Evolutionary conservation across 1,140 invertebrate genomes (phyloP).

Genomic region (Antheraea pernyi): DNA sequence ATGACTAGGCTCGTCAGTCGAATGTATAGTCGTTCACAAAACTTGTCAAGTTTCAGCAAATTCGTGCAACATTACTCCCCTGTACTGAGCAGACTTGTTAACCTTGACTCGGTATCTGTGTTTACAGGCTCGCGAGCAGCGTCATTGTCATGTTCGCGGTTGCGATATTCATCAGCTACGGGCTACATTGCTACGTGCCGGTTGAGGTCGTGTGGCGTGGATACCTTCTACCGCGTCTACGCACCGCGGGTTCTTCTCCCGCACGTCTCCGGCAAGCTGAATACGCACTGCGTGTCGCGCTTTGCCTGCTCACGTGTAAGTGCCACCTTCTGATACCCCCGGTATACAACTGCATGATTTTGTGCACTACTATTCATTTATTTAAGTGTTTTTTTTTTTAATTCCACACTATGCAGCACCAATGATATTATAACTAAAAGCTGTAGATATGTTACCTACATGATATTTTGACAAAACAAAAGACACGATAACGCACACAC

Average conservation of each 20-base stretch:
- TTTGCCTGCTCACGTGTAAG: conserved; percentile 89
- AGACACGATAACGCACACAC: too few species aligned
- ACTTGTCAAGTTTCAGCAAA: too few species aligned
- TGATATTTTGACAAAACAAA: too few species aligned
- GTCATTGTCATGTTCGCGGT: conserved; percentile 92
- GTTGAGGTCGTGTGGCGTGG: conserved; percentile 93
- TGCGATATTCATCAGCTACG: conserved; percentile 94
- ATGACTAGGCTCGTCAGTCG: too few species aligned
- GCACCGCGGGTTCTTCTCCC: conserved; percentile 60
- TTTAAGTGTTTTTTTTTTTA: too few species aligned
- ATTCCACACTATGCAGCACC: too few species aligned
- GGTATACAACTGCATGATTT: too few species aligned
- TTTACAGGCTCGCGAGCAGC: conserved; percentile 85
- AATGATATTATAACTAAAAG: too few species aligned
- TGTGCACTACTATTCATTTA: too few species aligned
- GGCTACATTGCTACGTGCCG: conserved; percentile 96
- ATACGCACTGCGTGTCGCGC: conserved; percentile 82
- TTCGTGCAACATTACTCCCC: too few species aligned
- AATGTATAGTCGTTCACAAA: too few species aligned
- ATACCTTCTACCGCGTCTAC: conserved; percentile 81
- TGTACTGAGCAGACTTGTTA: not conserved
- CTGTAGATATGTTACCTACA: too few species aligned
- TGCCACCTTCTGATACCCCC: conserved; percentile 19
- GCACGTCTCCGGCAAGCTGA: conserved; percentile 72
- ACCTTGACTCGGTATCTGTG: not conserved